Conservation (phyloP, 1,140 invertebrate species). For the Ostrea denselamellosa region DNA sequence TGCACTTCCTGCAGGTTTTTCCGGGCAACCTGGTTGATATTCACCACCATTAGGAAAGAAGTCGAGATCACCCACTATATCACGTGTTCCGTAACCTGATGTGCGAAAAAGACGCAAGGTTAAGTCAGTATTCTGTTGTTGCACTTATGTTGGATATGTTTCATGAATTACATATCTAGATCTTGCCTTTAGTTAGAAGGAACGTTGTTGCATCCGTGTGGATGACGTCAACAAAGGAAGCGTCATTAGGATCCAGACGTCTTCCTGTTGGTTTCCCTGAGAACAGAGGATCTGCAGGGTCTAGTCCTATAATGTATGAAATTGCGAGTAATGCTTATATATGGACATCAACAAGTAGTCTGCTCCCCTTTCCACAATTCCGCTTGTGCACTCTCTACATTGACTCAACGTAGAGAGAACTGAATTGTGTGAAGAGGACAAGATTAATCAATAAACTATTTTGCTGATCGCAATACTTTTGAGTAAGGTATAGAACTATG, state of each 20-base stretch:
- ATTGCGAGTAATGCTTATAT: no score
- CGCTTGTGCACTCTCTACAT: no score
- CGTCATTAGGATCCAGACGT: slow-evolving; percentile 90
- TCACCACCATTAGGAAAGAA: slow-evolving; percentile 83
- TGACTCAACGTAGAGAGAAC: no score
- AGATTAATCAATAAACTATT: no score
- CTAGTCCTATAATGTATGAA: slow-evolving; percentile 82
- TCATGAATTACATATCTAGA: neutral
- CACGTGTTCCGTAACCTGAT: slow-evolving; percentile 85
- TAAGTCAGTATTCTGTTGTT: neutral
- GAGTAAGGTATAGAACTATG: no score
- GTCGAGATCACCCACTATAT: slow-evolving; percentile 94
- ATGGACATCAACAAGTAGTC: no score
- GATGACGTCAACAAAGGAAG: slow-evolving; percentile 84
- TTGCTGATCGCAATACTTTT: no score
- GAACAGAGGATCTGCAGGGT: slow-evolving; percentile 95
- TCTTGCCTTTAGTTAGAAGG: slow-evolving; percentile 20
- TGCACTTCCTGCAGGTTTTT: slow-evolving; percentile 50
- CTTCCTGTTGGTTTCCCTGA: slow-evolving; percentile 89
- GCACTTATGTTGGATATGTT: neutral
- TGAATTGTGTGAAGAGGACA: no score
- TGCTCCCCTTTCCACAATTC: no score
- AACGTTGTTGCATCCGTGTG: slow-evolving; percentile 87
- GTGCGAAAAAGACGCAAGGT: neutral
- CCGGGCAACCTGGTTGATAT: slow-evolving; percentile 70